Conservation (phyloP, 2,113 vertebrate species). For the Heterochromis multidens region DNA sequence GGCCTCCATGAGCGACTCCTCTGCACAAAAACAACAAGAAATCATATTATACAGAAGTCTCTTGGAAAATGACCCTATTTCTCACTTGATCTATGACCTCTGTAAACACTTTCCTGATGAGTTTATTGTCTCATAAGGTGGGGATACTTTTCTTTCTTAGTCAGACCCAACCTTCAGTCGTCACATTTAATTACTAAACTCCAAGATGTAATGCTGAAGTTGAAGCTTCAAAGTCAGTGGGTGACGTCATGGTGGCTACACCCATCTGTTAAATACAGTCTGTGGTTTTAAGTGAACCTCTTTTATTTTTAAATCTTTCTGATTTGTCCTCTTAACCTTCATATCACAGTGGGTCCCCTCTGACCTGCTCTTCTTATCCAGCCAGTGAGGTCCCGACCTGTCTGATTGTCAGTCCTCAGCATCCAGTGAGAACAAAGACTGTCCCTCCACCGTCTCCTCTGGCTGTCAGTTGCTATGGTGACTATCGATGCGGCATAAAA, state of each 20-base stretch:
- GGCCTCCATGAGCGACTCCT: too few species aligned
- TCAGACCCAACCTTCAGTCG: not conserved
- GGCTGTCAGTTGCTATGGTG: constrained; percentile 71
- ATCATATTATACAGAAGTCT: fast-evolving
- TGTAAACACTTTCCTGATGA: not conserved
- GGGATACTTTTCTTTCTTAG: not conserved
- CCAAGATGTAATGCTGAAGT: not conserved
- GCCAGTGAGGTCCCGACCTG: not conserved
- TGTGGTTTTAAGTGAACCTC: not conserved
- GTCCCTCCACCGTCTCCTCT: constrained; percentile 15
- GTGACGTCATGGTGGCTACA: not conserved
- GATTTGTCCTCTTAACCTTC: not conserved
- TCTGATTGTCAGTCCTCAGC: constrained; percentile 14
- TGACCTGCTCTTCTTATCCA: not conserved
- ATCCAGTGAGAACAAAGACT: constrained; percentile 41
- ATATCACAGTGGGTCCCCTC: not conserved
- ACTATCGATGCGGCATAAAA: constrained; percentile 66
- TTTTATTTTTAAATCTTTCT: not conserved
- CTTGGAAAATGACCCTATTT: not conserved
- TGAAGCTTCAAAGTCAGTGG: not conserved
- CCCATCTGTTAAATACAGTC: not conserved
- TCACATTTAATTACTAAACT: not conserved
- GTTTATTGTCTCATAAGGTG: not conserved
- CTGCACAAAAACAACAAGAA: not conserved
- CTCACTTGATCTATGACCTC: not conserved